Conservation (phyloP, 2,888 invertebrate species). For the Auanema freiburgensis region DNA sequence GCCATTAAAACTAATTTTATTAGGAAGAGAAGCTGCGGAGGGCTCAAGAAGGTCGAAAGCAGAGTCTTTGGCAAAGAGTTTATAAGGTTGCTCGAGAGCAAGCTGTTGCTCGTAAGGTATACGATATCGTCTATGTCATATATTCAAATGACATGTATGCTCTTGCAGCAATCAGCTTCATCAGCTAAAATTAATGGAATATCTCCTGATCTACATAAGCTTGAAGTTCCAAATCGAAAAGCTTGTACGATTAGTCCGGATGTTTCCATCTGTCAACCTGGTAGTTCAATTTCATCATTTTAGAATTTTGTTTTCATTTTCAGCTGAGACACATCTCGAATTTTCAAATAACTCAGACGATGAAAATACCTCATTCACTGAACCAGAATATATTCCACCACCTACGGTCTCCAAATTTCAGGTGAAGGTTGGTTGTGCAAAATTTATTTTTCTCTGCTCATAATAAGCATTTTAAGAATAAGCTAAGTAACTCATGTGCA, state of each 20-base stretch:
- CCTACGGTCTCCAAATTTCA: conserved; percentile 14
- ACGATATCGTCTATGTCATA: not conserved
- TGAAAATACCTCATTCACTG: conserved; percentile 27
- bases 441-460: not conserved
- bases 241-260: conserved; percentile 10
- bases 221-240: conserved; percentile 13
- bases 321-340: conserved; percentile 5
- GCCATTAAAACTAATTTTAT: conserved; percentile 4
- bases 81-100: conserved; percentile 41
- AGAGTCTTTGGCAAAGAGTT: conserved; percentile 47
- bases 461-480: conserved; percentile 5
- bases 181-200: conserved; percentile 32
- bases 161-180: conserved; percentile 28
- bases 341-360: conserved; percentile 25
- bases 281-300: not conserved
- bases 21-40: conserved; percentile 46
- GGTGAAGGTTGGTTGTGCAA: not conserved
- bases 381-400: conserved; percentile 24
- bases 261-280: not conserved
- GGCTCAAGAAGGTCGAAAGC: conserved; percentile 37
- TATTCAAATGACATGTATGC: no score
- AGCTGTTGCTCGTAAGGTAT: conserved; percentile 25
- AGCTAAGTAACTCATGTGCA: conserved; percentile 22
- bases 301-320: conserved; percentile 2
- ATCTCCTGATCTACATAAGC: conserved; percentile 20